Evolutionary conservation across 2,113 vertebrate species (phyloP).

Genomic region (Malurus alboscapulatus): DNA sequence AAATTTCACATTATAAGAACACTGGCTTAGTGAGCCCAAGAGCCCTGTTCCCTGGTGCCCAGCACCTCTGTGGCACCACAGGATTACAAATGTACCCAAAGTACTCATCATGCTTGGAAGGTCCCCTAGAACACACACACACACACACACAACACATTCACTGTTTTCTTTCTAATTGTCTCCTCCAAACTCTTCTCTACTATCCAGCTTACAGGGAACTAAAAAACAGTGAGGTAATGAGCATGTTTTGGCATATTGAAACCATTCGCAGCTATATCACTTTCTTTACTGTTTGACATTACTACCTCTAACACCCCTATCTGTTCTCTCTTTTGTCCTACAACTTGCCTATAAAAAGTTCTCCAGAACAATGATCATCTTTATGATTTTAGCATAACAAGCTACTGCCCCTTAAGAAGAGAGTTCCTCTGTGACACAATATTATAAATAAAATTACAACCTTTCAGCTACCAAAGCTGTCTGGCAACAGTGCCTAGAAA

Average conservation of each 20-base stretch:
- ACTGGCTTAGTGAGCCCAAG: not conserved
- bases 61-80: not conserved
- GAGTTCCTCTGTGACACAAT: not conserved
- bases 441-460: not conserved
- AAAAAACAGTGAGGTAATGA: not conserved
- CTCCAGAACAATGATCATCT: not conserved
- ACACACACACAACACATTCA: accelerated
- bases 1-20: not conserved
- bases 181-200: not conserved
- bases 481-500: not conserved
- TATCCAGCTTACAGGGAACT: not conserved
- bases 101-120: accelerated
- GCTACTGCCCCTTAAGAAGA: not conserved
- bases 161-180: not conserved
- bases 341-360: not conserved
- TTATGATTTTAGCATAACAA: not conserved
- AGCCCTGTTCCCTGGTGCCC: accelerated
- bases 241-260: not conserved
- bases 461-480: not conserved
- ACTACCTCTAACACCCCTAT: not conserved
- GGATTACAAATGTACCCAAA: not conserved
- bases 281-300: not conserved
- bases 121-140: not conserved
- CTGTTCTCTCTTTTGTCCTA: not conserved
- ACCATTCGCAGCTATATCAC: not conserved